A percentile compares a stretch with the other conserved stretches of the same genome.
These are phyloP conservation scores for Heptranchias perlo DNA, from an alignment of 2,113 vertebrate genomes.

Conservation along the genomic window DNA sequence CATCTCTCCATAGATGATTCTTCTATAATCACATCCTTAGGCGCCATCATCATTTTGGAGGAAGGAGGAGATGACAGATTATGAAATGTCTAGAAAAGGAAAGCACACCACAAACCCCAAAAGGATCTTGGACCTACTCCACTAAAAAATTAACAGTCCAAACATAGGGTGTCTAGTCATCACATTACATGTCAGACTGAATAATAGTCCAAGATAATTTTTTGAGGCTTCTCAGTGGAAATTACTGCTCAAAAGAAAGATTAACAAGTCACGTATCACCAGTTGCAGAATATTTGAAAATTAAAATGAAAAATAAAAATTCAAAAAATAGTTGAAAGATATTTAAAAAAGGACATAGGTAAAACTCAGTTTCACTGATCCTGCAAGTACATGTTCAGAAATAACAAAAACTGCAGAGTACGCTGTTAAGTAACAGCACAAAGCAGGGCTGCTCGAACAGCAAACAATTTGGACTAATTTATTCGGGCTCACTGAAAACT, in stretches of 20 bases:
- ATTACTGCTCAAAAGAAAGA: background rate
- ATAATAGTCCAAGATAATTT: background rate
- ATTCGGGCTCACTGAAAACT: background rate
- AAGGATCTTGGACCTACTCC: background rate
- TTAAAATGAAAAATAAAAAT: background rate
- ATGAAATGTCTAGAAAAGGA: background rate
- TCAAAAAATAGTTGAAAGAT: background rate
- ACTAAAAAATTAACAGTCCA: background rate
- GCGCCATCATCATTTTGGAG: background rate
- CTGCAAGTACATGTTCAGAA: background rate
- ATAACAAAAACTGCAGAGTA: background rate
- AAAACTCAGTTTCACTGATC: background rate
- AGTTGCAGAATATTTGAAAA: background rate
- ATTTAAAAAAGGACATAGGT: background rate
- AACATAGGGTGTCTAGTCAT: background rate
- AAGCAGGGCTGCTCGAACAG: background rate
- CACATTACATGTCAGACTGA: background rate
- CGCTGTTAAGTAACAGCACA: background rate
- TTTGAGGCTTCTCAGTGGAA: background rate
- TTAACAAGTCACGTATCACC: background rate
- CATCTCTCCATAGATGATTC: background rate
- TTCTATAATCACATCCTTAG: background rate
- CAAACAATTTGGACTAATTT: background rate
- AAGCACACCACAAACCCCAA: background rate
- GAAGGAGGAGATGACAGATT: background rate